These are phyloP conservation scores for Netelia melanura DNA, from an alignment of 2,888 invertebrate genomes.

Conservation along the genomic window DNA sequence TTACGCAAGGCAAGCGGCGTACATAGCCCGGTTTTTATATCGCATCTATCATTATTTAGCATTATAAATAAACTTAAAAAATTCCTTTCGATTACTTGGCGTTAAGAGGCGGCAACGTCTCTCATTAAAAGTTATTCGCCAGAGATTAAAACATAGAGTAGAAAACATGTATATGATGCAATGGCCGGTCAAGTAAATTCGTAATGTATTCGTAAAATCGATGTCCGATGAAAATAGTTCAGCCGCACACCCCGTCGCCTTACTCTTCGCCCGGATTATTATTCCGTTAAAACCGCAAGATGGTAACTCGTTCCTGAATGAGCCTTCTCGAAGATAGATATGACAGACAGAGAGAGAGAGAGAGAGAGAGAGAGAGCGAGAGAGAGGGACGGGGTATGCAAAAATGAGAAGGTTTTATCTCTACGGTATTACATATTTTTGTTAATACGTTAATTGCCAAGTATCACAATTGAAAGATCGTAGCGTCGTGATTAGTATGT, in stretches of 20 bases:
- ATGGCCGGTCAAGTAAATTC: conserved; percentile 50
- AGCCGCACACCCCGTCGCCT: conserved; percentile 2
- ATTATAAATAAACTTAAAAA: conserved; percentile 2
- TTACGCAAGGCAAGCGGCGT: conserved; percentile 47
- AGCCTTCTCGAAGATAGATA: too few species aligned
- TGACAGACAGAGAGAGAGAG: too few species aligned
- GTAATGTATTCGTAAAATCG: background rate
- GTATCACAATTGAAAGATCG: conserved; percentile 61
- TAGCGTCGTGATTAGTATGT: conserved; percentile 1
- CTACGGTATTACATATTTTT: background rate
- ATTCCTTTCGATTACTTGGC: background rate
- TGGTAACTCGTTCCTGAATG: too few species aligned
- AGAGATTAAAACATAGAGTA: background rate
- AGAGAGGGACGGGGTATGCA: too few species aligned
- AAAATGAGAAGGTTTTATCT: background rate
- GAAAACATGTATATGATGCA: conserved; percentile 5
- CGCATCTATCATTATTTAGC: conserved; percentile 34
- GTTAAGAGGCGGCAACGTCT: too few species aligned
- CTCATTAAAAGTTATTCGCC: too few species aligned
- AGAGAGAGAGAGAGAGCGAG: too few species aligned
- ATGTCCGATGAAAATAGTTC: too few species aligned
- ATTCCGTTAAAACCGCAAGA: too few species aligned
- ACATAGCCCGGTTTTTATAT: conserved; percentile 33
- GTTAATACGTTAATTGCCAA: conserved; percentile 37
- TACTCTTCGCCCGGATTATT: too few species aligned